Evolutionary conservation across 2,113 vertebrate species (phyloP).

Genomic region (Rhinopomastus cyanomelas): DNA sequence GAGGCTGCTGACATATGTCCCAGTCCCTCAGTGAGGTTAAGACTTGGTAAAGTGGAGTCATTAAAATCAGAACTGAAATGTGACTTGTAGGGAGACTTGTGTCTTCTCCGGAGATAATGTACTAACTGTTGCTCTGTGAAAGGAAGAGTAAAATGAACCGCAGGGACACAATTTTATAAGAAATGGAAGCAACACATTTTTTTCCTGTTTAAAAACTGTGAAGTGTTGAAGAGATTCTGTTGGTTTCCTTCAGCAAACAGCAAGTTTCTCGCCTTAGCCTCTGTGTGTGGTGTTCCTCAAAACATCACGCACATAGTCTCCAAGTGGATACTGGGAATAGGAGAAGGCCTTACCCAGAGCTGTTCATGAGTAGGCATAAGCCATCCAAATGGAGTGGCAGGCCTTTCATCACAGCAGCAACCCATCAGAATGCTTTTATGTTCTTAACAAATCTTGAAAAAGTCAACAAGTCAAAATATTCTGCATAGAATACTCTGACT

Average conservation of each 20-base stretch:
- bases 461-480: background rate
- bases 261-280: background rate
- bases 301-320: fast-evolving
- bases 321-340: background rate
- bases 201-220: background rate
- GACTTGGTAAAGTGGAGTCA: background rate
- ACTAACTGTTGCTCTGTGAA: fast-evolving
- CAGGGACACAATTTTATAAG: background rate
- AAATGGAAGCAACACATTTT: background rate
- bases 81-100: background rate
- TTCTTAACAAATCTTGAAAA: background rate
- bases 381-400: background rate
- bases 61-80: slow-evolving; percentile 1
- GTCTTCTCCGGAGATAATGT: background rate
- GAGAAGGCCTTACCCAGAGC: background rate
- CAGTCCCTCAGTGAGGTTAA: background rate
- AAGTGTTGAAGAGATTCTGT: background rate
- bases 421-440: background rate
- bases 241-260: background rate
- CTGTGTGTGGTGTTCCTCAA: background rate
- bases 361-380: background rate
- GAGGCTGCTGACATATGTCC: background rate
- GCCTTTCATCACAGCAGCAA: background rate
- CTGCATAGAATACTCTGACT: background rate
- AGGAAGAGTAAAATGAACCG: background rate